phyloP scores from a whole-genome alignment of 2,888 invertebrate genomes.

The Nematopogon swammerdamellus region DNA sequence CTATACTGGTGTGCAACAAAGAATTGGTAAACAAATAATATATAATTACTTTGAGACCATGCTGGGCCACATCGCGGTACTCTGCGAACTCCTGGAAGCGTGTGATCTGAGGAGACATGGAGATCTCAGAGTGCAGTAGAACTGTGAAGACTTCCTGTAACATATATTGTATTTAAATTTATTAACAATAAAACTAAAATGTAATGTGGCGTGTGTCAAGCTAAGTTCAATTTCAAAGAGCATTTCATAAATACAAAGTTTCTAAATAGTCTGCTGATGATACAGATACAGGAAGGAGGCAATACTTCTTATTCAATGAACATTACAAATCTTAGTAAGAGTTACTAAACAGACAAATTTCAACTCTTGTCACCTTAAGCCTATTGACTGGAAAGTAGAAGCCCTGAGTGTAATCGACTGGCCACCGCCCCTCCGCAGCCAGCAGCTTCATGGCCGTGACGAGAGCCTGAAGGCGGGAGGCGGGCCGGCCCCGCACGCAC shows the following conservation, averaged over 20 bases:
- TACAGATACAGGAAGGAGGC: too few species aligned
- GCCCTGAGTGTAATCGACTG: constrained; percentile 50
- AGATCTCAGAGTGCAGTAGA: constrained; percentile 59
- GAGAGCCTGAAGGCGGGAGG: constrained; percentile 60
- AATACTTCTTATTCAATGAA: too few species aligned
- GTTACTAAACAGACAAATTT: background rate
- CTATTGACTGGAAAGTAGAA: constrained; percentile 65
- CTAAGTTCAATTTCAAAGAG: too few species aligned
- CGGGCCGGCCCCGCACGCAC: constrained; percentile 47
- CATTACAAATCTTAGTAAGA: background rate
- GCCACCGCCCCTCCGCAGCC: constrained; percentile 67
- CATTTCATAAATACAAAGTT: too few species aligned
- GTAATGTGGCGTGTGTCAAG: too few species aligned
- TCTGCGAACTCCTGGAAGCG: constrained; percentile 73
- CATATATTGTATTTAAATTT: constrained; percentile 4
- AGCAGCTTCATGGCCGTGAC: constrained; percentile 72
- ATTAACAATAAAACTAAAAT: too few species aligned
- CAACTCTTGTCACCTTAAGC: constrained; percentile 52
- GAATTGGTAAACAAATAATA: too few species aligned
- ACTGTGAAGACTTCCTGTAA: constrained; percentile 61
- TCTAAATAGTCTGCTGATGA: too few species aligned
- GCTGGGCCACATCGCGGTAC: constrained; percentile 73
- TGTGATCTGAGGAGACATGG: constrained; percentile 59
- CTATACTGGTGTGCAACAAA: too few species aligned
- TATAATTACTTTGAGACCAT: constrained; percentile 55